Percentiles rank a stretch among this genome's conserved stretches.
These are phyloP conservation scores for Ceratothoa steindachneri DNA, from an alignment of 2,888 invertebrate species.

Conservation along the genomic window DNA sequence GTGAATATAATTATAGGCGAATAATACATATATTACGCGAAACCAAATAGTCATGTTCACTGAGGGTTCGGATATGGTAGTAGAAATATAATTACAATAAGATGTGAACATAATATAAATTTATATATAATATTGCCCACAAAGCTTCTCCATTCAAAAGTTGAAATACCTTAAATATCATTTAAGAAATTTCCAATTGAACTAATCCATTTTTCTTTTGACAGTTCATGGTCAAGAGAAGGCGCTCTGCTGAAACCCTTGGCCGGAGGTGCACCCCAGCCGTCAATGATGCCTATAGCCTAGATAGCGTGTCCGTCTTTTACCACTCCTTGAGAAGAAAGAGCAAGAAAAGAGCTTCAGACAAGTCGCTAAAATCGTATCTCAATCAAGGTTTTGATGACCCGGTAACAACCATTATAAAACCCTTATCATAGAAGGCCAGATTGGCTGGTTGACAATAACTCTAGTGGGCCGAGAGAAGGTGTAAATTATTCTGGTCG, in stretches of 20 bases:
- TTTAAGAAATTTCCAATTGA: too few relatives aligned
- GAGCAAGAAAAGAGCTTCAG: conserved; percentile 52
- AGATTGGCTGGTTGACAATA: neutral
- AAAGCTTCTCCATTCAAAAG: too few relatives aligned
- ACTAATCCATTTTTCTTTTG: too few relatives aligned
- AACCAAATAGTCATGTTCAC: too few relatives aligned
- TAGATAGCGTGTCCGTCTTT: conserved; percentile 77
- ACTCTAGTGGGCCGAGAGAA: neutral
- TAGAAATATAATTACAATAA: too few relatives aligned
- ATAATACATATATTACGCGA: too few relatives aligned
- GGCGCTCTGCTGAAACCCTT: conserved; percentile 26
- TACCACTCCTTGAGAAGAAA: conserved; percentile 66
- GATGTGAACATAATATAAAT: too few relatives aligned
- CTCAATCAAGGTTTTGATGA: conserved; percentile 47
- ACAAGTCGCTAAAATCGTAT: conserved; percentile 41
- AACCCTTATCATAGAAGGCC: too few relatives aligned
- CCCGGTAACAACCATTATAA: conserved; percentile 30
- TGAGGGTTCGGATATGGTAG: too few relatives aligned
- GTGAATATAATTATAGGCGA: too few relatives aligned
- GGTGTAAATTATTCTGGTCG: neutral
- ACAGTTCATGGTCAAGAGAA: neutral
- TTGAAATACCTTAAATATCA: too few relatives aligned
- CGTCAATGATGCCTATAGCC: conserved; percentile 79
- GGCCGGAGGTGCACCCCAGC: conserved; percentile 84
- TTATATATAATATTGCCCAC: too few relatives aligned